A percentile compares a stretch with the other conserved stretches of the same genome.
These are phyloP conservation scores for Unio delphinus DNA, from an alignment of 2,888 invertebrate genomes.

Conservation along the genomic window DNA sequence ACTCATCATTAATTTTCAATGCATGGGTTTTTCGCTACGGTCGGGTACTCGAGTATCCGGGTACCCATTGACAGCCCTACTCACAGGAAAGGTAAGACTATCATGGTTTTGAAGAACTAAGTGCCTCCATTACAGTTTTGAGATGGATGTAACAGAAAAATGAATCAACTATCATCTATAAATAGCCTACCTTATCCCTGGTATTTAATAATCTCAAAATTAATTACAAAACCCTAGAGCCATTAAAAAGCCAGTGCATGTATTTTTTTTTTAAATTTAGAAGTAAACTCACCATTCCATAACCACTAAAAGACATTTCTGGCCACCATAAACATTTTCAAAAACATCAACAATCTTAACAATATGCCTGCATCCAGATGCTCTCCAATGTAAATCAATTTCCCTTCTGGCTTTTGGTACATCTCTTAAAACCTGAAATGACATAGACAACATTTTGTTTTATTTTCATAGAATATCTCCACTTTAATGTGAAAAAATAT, in stretches of 20 bases:
- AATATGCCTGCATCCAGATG: constrained; percentile 89
- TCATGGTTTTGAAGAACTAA: too few relatives aligned
- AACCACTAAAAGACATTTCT: constrained; percentile 94
- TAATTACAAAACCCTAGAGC: not conserved
- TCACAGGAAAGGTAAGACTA: too few relatives aligned
- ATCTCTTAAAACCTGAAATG: constrained; percentile 85
- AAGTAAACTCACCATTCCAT: constrained; percentile 89
- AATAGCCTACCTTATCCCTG: too few relatives aligned
- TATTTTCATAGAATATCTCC: not conserved
- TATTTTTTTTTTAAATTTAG: not conserved
- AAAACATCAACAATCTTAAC: constrained; percentile 95
- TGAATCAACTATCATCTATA: too few relatives aligned
- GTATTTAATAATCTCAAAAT: too few relatives aligned
- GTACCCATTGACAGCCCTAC: too few relatives aligned
- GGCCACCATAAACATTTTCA: constrained; percentile 89
- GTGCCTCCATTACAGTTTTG: too few relatives aligned
- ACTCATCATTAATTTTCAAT: too few relatives aligned
- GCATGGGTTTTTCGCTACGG: too few relatives aligned
- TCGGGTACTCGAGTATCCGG: too few relatives aligned
- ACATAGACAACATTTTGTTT: constrained; percentile 1
- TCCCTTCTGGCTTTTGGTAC: constrained; percentile 93
- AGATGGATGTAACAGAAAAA: too few relatives aligned
- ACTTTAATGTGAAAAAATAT: not conserved
- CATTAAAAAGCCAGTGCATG: not conserved
- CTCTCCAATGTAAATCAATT: constrained; percentile 95